These are phyloP conservation scores for Epizoanthus rinbou DNA, from an alignment of 92 coral and sea anemone genomes.

Conservation along the genomic window DNA sequence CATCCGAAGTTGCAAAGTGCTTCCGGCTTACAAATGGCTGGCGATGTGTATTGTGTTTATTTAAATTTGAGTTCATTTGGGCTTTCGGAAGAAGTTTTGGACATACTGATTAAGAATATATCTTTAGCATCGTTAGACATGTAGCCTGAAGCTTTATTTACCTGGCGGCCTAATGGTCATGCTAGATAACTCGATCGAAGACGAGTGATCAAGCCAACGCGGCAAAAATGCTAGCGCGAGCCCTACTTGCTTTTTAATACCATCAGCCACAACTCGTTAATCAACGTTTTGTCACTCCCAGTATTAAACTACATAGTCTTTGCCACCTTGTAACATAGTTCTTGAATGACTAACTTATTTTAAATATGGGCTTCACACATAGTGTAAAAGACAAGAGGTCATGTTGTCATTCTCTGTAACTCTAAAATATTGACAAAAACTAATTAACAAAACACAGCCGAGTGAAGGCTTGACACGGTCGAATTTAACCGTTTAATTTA, in stretches of 20 bases:
- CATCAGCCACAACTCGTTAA: too few relatives aligned
- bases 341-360: too few relatives aligned
- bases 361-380: neutral
- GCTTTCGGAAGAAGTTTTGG: conserved; percentile 23
- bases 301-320: too few relatives aligned
- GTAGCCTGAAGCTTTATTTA: conserved; percentile 17
- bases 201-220: too few relatives aligned
- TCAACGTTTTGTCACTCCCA: too few relatives aligned
- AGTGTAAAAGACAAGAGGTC: conserved; percentile 21
- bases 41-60: conserved; percentile 10
- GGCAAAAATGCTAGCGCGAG: too few relatives aligned
- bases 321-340: too few relatives aligned
- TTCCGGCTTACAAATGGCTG: conserved; percentile 20
- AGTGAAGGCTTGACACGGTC: too few relatives aligned
- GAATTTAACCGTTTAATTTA: too few relatives aligned
- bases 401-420: neutral
- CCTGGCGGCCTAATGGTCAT: conserved; percentile 8
- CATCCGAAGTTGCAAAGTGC: conserved; percentile 14
- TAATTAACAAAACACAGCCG: conserved; percentile 7
- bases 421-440: conserved; percentile 9
- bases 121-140: conserved; percentile 24
- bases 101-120: conserved; percentile 28
- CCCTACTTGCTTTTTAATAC: too few relatives aligned
- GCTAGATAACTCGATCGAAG: conserved; percentile 4
- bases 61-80: conserved; percentile 17